Evolutionary conservation across 2,113 vertebrate species (phyloP), one percentile per base, ranked within the genome.

Genomic region (Tragulus kanchil): DNA sequence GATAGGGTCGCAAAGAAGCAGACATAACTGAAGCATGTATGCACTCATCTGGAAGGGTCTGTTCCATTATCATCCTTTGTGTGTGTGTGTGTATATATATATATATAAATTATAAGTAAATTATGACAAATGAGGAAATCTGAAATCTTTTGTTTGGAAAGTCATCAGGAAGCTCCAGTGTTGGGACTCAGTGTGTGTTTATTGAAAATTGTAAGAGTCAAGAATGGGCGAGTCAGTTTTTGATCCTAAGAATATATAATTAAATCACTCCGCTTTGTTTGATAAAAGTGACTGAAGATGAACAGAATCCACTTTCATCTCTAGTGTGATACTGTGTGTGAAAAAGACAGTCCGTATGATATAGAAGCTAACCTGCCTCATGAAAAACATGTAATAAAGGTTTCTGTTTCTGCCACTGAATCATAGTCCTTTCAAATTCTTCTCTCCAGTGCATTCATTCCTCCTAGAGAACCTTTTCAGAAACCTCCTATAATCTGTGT

Each of bases 361-460:
- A 42, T 1, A 96, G 93, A 89, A 93, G 58, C 94, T 94, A 84
- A 52, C 21, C 8, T 21, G 23, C 14, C 19, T 75, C 62, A 28
- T 84, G 56, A 71, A 64, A 56, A 73, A 81, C 86, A 42, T 17
- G 45, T 59, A 81, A 52, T 52, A 62, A 67, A 50, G 54, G 2
- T 28, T 93, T 95, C 64, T 90, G 56, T 88, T 89, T 93, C 65
- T 67, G 54, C 65, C 84, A 48, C 28, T 81, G 79, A 97, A 82
- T 88, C 83, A 97, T 42, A 42, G 1, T 79, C 42, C 25, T 89
- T 96, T 90, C 65, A 82, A 65, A 71, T 4, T 65, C 73, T 85
- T 81, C n/a, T 90, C 15, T 10, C 48, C 25, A 36, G 21, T 73
- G 17, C 21, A 36, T 78, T 85, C 67, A 71, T 82, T 8, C 45